Base-by-base conservation (phyloP, 1,140 invertebrate species). In the Glossosoma conforme region DNA sequence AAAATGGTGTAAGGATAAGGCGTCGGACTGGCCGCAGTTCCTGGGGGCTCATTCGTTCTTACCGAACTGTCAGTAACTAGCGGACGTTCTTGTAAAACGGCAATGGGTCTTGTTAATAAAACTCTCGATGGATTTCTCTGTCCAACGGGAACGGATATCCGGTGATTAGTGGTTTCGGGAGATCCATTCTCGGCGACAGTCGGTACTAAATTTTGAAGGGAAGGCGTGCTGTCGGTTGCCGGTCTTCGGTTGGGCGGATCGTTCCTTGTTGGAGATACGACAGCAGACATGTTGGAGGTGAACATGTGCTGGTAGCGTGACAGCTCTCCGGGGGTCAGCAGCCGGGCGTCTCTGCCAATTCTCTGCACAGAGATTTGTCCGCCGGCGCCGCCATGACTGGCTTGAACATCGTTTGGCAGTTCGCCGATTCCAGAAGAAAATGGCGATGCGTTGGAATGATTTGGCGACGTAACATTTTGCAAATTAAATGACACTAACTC, bases 301-400 rank as follows among this genome's bases (percentile, higher is more conserved):
- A 54, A 54, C 56, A 58, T 54, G 33, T 59, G 56, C 37, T 59
- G 56, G 25, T 55, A 59, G 11, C 69, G 62, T 3, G 66, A 62
- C 52, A 73, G 66, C 48, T 74, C 70, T 35, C 59, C 60, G 0
- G 69, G 63, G 15, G 65, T 48, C 0, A 74, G 48, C 0, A 69
- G 69, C 38, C 69, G 52, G 2, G 69, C 72, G 45, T 74, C 72
- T 36, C 69, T 56, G 2, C 70, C 72, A 24, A 74, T 66, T 52
- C 72, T 60, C 25, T 74, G 72, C 3, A 74, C 69, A 18, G 69
- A 67, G 43, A 73, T 66, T 36, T 73, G 69, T 11, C 65, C 44
- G 14, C 33, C 32, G n/a, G 5, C 28, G 11, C 41, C 46, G 10
- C 38, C 46, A n/a, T 42, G 46, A 30, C 25, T 20, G 17, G 40